Evolutionary conservation across 1,140 invertebrate genomes (phyloP), one percentile per base, ranked within the genome.

Genomic region (Bombus terrestris): DNA sequence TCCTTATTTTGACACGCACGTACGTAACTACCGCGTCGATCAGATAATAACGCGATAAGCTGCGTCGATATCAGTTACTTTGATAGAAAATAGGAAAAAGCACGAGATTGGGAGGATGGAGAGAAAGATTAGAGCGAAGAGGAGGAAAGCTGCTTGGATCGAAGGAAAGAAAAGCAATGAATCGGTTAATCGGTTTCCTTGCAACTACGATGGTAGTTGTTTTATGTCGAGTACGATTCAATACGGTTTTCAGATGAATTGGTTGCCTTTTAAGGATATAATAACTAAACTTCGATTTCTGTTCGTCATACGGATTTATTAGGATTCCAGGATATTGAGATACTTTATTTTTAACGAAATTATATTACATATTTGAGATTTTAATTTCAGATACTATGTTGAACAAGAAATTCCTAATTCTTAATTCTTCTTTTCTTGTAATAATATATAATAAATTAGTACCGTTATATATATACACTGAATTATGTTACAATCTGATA

Each of bases 41-140:
- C 85, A 86, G 90, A 91, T 92, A 89, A 92, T 87, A 79, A 83
- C 39, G 35, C 76, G 88, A 92, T 92, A 90, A 88, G 86, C 72
- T n/a, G 32, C 66, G 69, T 87, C 82, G 39, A 88, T 90, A 88
- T 72, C 43, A 80, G 81, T 86, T 82, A 84, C 75, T 69, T 15
- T 75, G 35, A 43, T 71, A 25, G 59, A 73, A 62, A 68, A 35
- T 66, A 22, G 32, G 32, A 81, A 41, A 57, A 41, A 72, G 68
- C 32, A 66, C 6, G 47, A 18, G 53, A 37, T 18, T 28, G 15
- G 15, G 32, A 18, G 59, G 68, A 13, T 37, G 12, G 39, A 32
- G 57, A 37, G 43, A 22, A 73, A 57, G 28, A 35, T 43, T 8
- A 53, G 18, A 53, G 1, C 47, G 47, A 53, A 8, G 18, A 53